Conservation (phyloP, 2,797 vertebrate species). For the Sternarchorhynchus goeldii region DNA sequence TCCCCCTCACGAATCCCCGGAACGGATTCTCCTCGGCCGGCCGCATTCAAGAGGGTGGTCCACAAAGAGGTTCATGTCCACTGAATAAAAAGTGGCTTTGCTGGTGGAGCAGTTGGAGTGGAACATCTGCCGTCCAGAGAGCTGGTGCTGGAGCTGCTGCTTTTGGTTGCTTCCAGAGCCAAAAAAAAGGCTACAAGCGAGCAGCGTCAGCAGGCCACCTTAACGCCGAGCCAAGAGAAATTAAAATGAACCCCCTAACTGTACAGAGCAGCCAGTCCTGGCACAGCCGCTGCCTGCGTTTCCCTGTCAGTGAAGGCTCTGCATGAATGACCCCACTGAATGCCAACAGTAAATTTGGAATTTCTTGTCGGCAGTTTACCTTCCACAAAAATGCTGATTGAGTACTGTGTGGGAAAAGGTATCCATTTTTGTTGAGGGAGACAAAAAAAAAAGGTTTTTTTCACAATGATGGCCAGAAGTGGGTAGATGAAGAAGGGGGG, state of each 20-base stretch:
- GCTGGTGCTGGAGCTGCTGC: background rate
- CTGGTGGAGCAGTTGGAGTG: background rate
- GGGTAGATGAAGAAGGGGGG: too few relatives aligned
- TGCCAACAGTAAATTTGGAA: background rate
- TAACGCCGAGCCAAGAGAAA: slow-evolving; percentile 23
- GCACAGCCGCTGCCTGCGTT: slow-evolving; percentile 12
- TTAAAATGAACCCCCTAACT: background rate
- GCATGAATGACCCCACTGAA: slow-evolving; percentile 13
- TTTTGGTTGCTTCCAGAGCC: background rate
- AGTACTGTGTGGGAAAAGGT: background rate
- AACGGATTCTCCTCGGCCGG: slow-evolving; percentile 10
- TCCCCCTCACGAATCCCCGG: background rate
- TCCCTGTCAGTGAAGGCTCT: background rate
- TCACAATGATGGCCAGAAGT: too few relatives aligned
- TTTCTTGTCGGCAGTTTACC: background rate
- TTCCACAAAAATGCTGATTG: slow-evolving; percentile 1
- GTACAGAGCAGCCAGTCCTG: slow-evolving; percentile 7
- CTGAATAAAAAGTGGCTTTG: background rate
- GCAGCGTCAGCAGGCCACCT: slow-evolving; percentile 9
- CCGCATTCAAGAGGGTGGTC: background rate
- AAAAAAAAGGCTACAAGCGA: slow-evolving; percentile 3
- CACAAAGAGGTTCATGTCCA: background rate
- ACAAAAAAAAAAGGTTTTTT: background rate
- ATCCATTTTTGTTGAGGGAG: slow-evolving; percentile 10
- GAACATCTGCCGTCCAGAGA: slow-evolving; percentile 20